phyloP scores from a whole-genome alignment of 2,113 vertebrate genomes.

The Neotoma lepida region DNA sequence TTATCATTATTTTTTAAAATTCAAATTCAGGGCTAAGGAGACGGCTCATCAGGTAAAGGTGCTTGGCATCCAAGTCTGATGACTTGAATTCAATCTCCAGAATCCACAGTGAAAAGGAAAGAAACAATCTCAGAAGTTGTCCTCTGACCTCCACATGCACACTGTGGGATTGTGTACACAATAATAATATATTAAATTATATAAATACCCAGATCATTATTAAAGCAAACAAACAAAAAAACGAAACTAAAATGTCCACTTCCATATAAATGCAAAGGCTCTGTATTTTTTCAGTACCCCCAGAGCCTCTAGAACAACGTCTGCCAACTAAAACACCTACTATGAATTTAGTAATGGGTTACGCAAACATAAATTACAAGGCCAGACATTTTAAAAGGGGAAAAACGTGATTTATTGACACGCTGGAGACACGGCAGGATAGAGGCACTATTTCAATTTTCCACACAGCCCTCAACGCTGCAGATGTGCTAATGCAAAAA shows the following conservation, averaged over 20 bases:
- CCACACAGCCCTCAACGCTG: constrained; percentile 91
- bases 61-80: not conserved
- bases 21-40: not conserved
- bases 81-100: not conserved
- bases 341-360: constrained; percentile 93
- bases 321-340: constrained; percentile 93
- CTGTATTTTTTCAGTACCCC: constrained; percentile 79
- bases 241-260: constrained; percentile 64
- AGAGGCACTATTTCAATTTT: constrained; percentile 91
- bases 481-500: constrained; percentile 90
- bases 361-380: constrained; percentile 93
- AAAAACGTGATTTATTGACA: constrained; percentile 91
- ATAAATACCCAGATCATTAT: constrained; percentile 44
- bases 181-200: constrained; percentile 10
- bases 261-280: constrained; percentile 84
- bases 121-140: not conserved
- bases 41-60: no score
- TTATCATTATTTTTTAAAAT: not conserved
- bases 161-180: not conserved
- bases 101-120: not conserved
- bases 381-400: constrained; percentile 94
- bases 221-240: constrained; percentile 5
- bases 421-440: constrained; percentile 89
- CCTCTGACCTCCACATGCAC: not conserved
- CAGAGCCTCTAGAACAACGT: constrained; percentile 83